Conservation (phyloP, 2,797 vertebrate genomes). For the Gallirallus australis region DNA sequence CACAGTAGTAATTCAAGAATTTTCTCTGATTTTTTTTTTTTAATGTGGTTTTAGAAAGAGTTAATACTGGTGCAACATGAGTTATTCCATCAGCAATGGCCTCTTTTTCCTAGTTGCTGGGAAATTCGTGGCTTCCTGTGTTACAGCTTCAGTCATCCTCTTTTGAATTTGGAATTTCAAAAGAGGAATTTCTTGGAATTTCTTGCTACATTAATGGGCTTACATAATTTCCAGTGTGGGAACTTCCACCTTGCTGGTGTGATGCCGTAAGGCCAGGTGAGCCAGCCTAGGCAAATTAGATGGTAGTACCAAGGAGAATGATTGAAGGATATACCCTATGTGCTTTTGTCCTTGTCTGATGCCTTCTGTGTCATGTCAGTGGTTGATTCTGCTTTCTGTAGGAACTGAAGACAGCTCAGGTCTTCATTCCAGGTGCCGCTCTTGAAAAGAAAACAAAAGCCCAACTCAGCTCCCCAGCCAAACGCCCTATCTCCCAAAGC, state of each 20-base stretch:
- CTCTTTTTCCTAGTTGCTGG: not conserved
- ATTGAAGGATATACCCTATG: not conserved
- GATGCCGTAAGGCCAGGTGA: not conserved
- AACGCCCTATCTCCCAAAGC: not conserved
- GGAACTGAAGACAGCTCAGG: not conserved
- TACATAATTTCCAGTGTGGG: not conserved
- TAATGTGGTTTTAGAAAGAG: not conserved
- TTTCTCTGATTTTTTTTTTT: not conserved
- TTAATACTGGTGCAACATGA: not conserved
- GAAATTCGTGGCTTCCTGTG: not conserved
- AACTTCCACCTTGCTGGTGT: not conserved
- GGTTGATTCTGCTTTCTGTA: not conserved
- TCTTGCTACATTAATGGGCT: not conserved
- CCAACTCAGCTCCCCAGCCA: not conserved
- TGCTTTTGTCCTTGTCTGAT: not conserved
- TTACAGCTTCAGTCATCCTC: not conserved
- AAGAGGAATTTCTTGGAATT: not conserved
- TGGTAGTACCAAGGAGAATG: not conserved
- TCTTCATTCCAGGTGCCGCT: not conserved
- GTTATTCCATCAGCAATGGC: not conserved
- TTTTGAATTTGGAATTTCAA: not conserved
- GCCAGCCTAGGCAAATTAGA: not conserved
- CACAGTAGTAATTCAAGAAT: not conserved
- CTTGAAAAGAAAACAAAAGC: not conserved
- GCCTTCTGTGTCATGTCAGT: not conserved